These are phyloP conservation scores for Paragorgia papillata DNA, from an alignment of 92 coral and sea anemone species.

Conservation along the genomic window DNA sequence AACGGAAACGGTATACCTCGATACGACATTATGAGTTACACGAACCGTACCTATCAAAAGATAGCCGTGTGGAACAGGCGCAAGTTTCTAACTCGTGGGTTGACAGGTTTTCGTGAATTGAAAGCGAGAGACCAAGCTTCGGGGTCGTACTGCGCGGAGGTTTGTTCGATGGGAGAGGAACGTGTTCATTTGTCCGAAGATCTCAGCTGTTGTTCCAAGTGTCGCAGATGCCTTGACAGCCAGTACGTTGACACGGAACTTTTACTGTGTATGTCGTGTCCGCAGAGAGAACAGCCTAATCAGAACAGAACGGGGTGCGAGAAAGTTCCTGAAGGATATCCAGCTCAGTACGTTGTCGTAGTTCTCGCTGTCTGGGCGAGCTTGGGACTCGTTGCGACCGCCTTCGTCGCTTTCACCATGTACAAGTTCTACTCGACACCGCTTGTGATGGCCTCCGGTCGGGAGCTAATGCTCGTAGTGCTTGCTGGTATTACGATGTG, in stretches of 20 bases:
- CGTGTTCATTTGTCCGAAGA: slow-evolving; percentile 6
- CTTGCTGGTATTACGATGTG: slow-evolving; percentile 81
- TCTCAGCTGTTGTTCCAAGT: slow-evolving; percentile 80
- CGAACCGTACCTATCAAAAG: slow-evolving; percentile 49
- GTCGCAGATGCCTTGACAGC: slow-evolving; percentile 60
- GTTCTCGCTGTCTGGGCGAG: slow-evolving; percentile 70
- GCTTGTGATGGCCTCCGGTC: slow-evolving; percentile 95
- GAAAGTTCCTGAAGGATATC: slow-evolving; percentile 70
- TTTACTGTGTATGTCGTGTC: slow-evolving; percentile 62
- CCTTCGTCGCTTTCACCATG: slow-evolving; percentile 58
- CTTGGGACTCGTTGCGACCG: slow-evolving; percentile 69
- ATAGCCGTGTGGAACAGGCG: slow-evolving; percentile 24
- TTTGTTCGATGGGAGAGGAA: not conserved
- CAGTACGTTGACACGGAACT: slow-evolving; percentile 44
- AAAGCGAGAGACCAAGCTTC: slow-evolving; percentile 57
- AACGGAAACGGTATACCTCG: slow-evolving; percentile 77
- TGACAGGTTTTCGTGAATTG: not conserved
- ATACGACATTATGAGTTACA: slow-evolving; percentile 80
- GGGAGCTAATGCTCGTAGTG: slow-evolving; percentile 84
- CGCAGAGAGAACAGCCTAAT: slow-evolving; percentile 65
- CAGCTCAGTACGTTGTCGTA: slow-evolving; percentile 57
- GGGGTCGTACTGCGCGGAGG: slow-evolving; percentile 21
- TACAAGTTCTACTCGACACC: slow-evolving; percentile 78
- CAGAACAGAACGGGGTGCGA: slow-evolving; percentile 72
- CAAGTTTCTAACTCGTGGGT: slow-evolving; percentile 1